These are phyloP conservation scores for Tenthredo distinguenda DNA, from an alignment of 2,888 invertebrate species.

Conservation along the genomic window DNA sequence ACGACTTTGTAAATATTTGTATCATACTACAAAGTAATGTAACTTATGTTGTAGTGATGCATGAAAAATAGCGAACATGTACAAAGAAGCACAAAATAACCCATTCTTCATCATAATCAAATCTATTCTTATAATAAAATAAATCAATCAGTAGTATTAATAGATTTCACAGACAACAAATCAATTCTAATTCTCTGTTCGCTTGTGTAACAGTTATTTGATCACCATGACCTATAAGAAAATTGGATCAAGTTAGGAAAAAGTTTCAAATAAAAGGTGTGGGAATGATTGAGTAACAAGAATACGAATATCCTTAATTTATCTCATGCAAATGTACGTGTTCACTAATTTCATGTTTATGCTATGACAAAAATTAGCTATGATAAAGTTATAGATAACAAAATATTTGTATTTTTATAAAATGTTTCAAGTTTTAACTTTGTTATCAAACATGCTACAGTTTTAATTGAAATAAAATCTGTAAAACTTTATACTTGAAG, in stretches of 20 bases:
- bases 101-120: not conserved
- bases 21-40: constrained; percentile 68
- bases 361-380: constrained; percentile 12
- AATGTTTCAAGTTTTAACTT: constrained; percentile 51
- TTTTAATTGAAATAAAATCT: constrained; percentile 50
- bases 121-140: constrained; percentile 9
- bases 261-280: not conserved
- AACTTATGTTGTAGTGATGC: constrained; percentile 62
- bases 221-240: not conserved
- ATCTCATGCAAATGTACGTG: not conserved
- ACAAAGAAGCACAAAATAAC: not conserved
- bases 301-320: not conserved
- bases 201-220: not conserved
- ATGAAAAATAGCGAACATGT: constrained; percentile 12
- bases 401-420: constrained; percentile 54
- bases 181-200: not conserved
- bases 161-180: not conserved
- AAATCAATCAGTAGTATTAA: not conserved
- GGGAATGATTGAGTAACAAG: not conserved
- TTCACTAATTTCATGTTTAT: constrained; percentile 22
- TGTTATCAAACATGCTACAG: constrained; percentile 51
- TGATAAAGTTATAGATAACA: constrained; percentile 34
- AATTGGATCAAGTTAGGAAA: not conserved
- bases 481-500: constrained; percentile 37
- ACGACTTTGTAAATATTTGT: constrained; percentile 73